These are phyloP conservation scores for Ploceus nigricollis DNA, from an alignment of 2,113 vertebrate species.

Conservation along the genomic window DNA sequence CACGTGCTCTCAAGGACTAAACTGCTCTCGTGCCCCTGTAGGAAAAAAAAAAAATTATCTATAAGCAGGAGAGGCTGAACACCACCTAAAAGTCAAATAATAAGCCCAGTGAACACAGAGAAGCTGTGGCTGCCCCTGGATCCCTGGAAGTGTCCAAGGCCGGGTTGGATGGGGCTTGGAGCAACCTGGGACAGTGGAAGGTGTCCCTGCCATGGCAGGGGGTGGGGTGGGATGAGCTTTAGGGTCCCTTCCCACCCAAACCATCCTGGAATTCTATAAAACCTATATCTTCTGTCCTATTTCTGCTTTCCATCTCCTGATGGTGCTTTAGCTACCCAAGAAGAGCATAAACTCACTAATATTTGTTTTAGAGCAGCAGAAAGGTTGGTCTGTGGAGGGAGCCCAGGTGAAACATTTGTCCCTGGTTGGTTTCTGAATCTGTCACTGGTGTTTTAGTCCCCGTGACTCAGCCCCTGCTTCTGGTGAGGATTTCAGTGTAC, in stretches of 20 bases:
- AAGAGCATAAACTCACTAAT: not conserved
- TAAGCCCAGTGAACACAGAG: not conserved
- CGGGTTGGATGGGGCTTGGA: fast-evolving
- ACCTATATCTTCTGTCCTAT: not conserved
- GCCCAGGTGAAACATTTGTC: not conserved
- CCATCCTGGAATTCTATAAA: too few relatives aligned
- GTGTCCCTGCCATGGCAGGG: not conserved
- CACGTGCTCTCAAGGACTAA: fast-evolving
- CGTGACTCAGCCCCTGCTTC: not conserved
- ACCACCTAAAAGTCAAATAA: not conserved
- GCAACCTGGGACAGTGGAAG: fast-evolving
- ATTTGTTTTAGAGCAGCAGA: not conserved
- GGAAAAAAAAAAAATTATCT: fast-evolving
- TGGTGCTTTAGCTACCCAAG: not conserved
- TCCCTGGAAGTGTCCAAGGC: not conserved
- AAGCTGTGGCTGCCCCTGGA: not conserved
- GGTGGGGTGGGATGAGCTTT: not conserved
- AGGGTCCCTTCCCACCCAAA: not conserved
- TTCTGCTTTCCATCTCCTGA: not conserved
- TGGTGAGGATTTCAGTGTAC: not conserved
- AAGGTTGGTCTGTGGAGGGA: not conserved
- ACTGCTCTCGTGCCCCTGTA: not conserved
- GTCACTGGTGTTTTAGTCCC: not conserved
- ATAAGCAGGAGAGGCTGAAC: not conserved
- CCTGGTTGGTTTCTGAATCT: not conserved